phyloP scores from a whole-genome alignment of 2,797 vertebrate species.

The Gambusia yucatana region DNA sequence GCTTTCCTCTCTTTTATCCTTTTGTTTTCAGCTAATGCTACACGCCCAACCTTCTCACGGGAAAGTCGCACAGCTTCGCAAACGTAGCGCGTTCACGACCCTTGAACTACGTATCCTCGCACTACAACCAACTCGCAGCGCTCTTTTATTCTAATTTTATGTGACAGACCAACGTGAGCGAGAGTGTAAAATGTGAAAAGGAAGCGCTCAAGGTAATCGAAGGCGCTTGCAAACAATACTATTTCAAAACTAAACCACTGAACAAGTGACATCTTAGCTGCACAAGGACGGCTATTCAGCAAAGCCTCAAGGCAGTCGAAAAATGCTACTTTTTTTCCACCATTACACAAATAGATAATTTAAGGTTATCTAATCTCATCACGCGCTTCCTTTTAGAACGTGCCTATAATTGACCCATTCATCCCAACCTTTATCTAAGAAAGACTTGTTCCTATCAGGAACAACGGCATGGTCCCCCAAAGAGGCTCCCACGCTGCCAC shows the following conservation, averaged over 20 bases:
- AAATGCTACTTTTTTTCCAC: conserved; percentile 33
- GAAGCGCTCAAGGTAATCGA: neutral
- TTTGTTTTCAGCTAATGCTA: conserved; percentile 35
- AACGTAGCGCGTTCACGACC: neutral
- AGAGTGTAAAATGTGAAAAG: neutral
- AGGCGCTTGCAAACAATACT: neutral
- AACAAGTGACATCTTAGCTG: conserved; percentile 43
- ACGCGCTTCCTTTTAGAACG: neutral
- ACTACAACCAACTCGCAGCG: neutral
- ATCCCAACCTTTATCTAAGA: neutral
- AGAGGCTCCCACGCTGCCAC: conserved; percentile 12
- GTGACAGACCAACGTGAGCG: neutral
- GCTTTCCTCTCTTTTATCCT: conserved; percentile 33
- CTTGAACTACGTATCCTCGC: neutral
- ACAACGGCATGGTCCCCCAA: neutral
- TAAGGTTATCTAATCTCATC: conserved; percentile 2
- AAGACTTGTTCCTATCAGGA: neutral
- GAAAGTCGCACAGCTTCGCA: conserved; percentile 49
- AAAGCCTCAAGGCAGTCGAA: conserved; percentile 49
- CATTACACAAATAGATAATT: too few relatives aligned
- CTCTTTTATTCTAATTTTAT: neutral
- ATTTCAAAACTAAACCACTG: conserved; percentile 38
- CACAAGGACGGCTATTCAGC: conserved; percentile 52
- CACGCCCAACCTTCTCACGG: conserved; percentile 48
- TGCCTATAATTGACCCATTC: neutral